These are phyloP conservation scores for Dinoponera quadriceps DNA, from an alignment of 1,140 invertebrate species.

Conservation along the genomic window DNA sequence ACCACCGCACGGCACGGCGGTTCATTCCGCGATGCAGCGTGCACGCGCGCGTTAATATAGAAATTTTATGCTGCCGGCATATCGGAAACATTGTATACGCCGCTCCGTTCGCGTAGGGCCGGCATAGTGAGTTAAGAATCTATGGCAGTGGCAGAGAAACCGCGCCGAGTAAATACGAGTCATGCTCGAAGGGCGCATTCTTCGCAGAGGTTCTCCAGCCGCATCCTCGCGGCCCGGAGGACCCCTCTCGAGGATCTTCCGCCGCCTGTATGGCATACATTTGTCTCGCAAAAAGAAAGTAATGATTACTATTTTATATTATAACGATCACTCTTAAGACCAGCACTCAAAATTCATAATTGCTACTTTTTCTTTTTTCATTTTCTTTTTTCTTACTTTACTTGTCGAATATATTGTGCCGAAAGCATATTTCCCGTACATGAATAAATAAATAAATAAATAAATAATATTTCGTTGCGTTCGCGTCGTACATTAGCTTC, in stretches of 20 bases:
- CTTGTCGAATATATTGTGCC: too few relatives aligned
- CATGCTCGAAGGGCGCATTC: constrained; percentile 79
- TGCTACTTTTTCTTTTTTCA: too few relatives aligned
- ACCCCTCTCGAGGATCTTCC: constrained; percentile 20
- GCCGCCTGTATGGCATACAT: background rate
- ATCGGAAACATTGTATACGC: constrained; percentile 45
- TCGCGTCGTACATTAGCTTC: too few relatives aligned
- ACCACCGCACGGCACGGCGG: background rate
- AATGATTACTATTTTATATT: too few relatives aligned
- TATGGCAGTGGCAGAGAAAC: constrained; percentile 67
- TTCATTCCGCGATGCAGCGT: constrained; percentile 12
- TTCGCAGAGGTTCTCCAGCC: constrained; percentile 76
- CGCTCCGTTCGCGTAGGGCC: constrained; percentile 46
- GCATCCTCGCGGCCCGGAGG: constrained; percentile 1
- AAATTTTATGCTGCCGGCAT: constrained; percentile 42
- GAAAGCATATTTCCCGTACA: too few relatives aligned
- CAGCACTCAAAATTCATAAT: too few relatives aligned
- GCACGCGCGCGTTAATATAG: constrained; percentile 29
- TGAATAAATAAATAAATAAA: too few relatives aligned
- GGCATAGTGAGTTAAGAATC: constrained; percentile 65
- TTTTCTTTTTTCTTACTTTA: too few relatives aligned
- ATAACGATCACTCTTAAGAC: too few relatives aligned
- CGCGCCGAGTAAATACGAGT: constrained; percentile 76
- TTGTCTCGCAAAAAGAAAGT: too few relatives aligned
- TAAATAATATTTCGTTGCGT: too few relatives aligned